phyloP scores from a whole-genome alignment of 2,113 vertebrate species.

The Rhabdomys dilectus region DNA sequence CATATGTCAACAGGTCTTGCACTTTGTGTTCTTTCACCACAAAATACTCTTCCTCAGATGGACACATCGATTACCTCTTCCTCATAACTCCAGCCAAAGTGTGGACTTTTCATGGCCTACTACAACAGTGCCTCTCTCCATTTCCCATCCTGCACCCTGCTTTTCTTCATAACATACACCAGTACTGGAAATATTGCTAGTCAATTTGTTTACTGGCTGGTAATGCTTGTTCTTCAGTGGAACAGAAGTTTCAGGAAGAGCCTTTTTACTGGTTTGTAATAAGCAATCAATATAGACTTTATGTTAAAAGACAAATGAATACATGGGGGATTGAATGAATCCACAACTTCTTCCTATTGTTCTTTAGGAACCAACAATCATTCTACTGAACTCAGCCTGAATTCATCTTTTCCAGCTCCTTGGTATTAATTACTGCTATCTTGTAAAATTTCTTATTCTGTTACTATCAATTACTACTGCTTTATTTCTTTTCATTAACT shows the following conservation, averaged over 20 bases:
- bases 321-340: neutral
- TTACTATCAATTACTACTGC: slow-evolving; percentile 22
- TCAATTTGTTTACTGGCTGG: neutral
- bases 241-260: neutral
- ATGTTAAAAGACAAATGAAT: neutral
- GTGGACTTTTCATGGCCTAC: neutral
- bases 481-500: slow-evolving; percentile 58
- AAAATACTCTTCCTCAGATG: neutral
- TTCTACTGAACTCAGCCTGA: slow-evolving; percentile 27
- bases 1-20: neutral
- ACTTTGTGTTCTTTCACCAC: neutral
- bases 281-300: neutral
- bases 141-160: neutral
- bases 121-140: neutral
- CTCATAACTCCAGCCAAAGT: neutral
- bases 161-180: slow-evolving; percentile 35
- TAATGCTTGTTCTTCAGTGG: neutral
- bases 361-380: slow-evolving; percentile 40
- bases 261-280: neutral
- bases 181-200: neutral
- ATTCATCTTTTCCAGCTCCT: slow-evolving; percentile 33
- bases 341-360: neutral
- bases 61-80: neutral
- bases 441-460: slow-evolving; percentile 36
- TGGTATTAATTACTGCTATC: slow-evolving; percentile 56